phyloP scores from a whole-genome alignment of 1,140 invertebrate genomes.

The Polypedilum pembai region DNA sequence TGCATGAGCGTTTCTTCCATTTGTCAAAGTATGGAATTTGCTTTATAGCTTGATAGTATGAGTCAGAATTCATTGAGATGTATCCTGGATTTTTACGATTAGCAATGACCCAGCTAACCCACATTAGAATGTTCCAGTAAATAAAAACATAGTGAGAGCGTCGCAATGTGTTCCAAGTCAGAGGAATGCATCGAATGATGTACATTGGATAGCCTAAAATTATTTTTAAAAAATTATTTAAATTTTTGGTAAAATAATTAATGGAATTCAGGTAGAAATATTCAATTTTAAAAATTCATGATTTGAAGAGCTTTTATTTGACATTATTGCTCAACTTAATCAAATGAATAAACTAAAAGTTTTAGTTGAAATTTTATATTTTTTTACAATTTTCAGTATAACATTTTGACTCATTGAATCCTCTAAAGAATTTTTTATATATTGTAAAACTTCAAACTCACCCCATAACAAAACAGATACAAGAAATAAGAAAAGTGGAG shows the following conservation, averaged over 20 bases:
- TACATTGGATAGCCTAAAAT: conserved; percentile 72
- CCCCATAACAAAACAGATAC: conserved; percentile 81
- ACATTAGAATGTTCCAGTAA: conserved; percentile 84
- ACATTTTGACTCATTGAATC: too few species aligned
- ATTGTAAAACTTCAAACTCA: too few species aligned
- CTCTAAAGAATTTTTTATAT: too few species aligned
- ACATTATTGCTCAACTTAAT: too few species aligned
- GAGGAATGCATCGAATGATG: conserved; percentile 73
- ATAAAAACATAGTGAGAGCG: conserved; percentile 83
- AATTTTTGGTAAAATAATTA: too few species aligned
- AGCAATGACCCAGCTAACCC: conserved; percentile 83
- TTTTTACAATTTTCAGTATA: too few species aligned
- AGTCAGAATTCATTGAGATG: conserved; percentile 77
- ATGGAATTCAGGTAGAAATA: too few species aligned
- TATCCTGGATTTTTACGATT: conserved; percentile 84
- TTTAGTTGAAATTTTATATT: too few species aligned
- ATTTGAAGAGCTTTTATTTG: too few species aligned
- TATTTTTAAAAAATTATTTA: too few species aligned
- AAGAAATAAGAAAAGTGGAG: conserved; percentile 75
- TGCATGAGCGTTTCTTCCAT: conserved; percentile 64
- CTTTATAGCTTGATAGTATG: conserved; percentile 80
- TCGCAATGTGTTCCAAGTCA: conserved; percentile 81
- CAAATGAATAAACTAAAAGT: too few species aligned
- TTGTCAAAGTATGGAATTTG: conserved; percentile 85
- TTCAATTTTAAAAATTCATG: too few species aligned